Conservation (phyloP, 2,888 invertebrate genomes). For the Macaria liturata region DNA sequence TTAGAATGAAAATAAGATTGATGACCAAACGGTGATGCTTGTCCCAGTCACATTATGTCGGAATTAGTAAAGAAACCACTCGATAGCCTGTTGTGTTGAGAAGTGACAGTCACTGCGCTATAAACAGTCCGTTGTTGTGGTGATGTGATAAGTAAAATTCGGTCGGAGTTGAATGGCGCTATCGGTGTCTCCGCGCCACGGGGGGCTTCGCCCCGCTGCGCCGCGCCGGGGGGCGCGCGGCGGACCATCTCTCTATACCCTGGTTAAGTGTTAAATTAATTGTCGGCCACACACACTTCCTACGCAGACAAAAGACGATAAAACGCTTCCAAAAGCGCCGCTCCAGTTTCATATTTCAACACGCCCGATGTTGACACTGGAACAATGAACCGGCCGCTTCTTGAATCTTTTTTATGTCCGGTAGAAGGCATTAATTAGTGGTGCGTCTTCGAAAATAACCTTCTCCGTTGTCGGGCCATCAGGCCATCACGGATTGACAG, state of each 20-base stretch:
- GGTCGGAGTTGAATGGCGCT: conserved; percentile 60
- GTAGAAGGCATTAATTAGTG: conserved; percentile 77
- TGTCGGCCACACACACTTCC: conserved; percentile 50
- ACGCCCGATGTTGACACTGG: conserved; percentile 60
- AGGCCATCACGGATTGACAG: conserved; percentile 74
- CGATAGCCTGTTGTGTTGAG: conserved; percentile 25
- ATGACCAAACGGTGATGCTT: conserved; percentile 20
- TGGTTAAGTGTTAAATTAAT: conserved; percentile 72
- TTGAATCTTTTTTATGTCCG: conserved; percentile 60
- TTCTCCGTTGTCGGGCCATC: conserved; percentile 74
- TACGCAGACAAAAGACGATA: conserved; percentile 22
- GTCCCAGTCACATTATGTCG: conserved; percentile 20
- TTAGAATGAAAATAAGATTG: conserved; percentile 10
- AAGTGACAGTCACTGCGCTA: conserved; percentile 54
- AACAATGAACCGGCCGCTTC: conserved; percentile 69
- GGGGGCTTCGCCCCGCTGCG: conserved; percentile 55
- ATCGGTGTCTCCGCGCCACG: conserved; percentile 59
- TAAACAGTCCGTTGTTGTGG: conserved; percentile 52
- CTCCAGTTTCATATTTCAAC: conserved; percentile 48
- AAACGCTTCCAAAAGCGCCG: conserved; percentile 33
- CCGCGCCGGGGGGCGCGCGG: conserved; percentile 43
- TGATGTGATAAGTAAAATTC: conserved; percentile 56
- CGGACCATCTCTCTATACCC: conserved; percentile 45
- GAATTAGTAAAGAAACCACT: conserved; percentile 14
- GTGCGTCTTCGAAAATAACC: conserved; percentile 77